Base-by-base conservation (phyloP, 2,888 invertebrate genomes). In the Cerastis leucographa region DNA sequence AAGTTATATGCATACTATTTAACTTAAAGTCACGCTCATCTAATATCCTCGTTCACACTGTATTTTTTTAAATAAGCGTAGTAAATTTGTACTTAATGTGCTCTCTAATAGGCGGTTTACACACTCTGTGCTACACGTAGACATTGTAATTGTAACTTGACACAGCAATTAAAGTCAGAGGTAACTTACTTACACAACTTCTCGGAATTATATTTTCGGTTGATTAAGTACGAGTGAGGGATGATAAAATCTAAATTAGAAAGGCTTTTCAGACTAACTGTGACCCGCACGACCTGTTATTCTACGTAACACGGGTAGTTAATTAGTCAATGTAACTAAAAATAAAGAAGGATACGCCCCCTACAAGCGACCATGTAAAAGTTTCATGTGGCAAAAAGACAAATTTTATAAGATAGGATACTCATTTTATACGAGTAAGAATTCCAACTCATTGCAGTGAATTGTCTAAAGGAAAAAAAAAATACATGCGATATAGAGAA, bases 191-290 rank as follows among this genome's bases (percentile, higher is more conserved):
- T 42, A 72, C 59, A 66, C 42, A 70, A 65, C 56, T 91, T 91
- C 91, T 86, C 76, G 75, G 92, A 90, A 92, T 76, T 81, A 83
- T 80, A 84, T 86, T 88, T 86, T 87, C 78, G 78, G 61, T 85
- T 85, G 85, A 87, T 86, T 85, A 85, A 85, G 77, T 79, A 84
- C 40, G 69, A 61, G 29, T 61, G 61, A 59, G 46, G 72, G 80
- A 78, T 84, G 86, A 89, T 86, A 88, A 87, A 59, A 87, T 88
- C 87, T 88, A 78, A 87, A 87, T 88, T 84, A 88, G 80, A 87
- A 86, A 88, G 80, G 77, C 71, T 66, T 54, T 79, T 84, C 42
- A 67, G 56, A 62, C 67, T 65, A 70, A 74, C 62, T 67, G 74
- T 67, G 69, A 76, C 78, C 82, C n/a, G 54, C 64, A 40, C 76